phyloP scores from a whole-genome alignment of 2,797 vertebrate genomes.

The Malurus splendens region DNA sequence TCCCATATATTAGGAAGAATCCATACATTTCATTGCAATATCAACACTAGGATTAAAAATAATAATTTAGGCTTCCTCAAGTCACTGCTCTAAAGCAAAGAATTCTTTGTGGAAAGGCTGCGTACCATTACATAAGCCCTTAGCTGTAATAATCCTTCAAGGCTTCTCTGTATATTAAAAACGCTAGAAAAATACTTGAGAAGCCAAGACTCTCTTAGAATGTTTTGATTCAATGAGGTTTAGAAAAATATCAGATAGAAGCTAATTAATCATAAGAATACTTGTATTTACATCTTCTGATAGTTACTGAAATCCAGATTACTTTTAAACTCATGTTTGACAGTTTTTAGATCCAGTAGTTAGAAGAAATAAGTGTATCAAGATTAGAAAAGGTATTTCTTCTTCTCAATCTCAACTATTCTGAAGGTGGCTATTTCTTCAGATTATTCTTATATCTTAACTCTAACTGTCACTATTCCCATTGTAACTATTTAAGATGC shows the following conservation, averaged over 20 bases:
- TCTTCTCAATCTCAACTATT: not conserved
- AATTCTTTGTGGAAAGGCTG: not conserved
- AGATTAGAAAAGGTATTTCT: not conserved
- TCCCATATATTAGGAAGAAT: not conserved
- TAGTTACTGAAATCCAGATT: not conserved
- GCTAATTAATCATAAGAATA: not conserved
- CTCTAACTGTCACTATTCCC: not conserved
- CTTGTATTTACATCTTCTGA: not conserved
- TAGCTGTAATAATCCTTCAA: not conserved
- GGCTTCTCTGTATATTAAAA: not conserved
- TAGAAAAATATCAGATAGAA: not conserved
- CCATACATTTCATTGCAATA: not conserved
- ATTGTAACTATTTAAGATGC: not conserved
- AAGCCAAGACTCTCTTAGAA: not conserved
- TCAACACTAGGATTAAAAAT: not conserved
- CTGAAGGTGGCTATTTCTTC: not conserved
- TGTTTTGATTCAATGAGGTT: not conserved
- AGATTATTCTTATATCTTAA: not conserved
- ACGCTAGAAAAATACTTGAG: not conserved
- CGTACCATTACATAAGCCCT: not conserved
- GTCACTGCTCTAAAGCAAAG: not conserved
- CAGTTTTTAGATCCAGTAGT: not conserved
- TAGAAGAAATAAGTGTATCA: not conserved
- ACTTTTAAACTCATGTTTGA: not conserved
- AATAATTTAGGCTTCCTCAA: not conserved